phyloP scores from a whole-genome alignment of 2,113 vertebrate species.

The Leucopsar rothschildi region DNA sequence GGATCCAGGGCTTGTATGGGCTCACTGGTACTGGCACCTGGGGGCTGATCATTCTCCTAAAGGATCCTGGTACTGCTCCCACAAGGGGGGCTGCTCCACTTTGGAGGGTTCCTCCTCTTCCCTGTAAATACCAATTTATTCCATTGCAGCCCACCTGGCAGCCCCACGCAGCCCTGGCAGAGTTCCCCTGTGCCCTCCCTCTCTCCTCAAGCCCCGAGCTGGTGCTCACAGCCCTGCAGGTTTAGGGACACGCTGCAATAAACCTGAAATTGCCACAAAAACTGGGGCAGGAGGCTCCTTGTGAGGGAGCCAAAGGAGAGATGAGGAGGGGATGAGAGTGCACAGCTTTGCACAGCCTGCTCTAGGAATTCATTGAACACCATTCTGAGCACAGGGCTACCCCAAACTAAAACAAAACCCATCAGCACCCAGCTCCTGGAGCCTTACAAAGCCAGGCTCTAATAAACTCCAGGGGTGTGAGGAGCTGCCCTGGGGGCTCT shows the following conservation, averaged over 20 bases:
- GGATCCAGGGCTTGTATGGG: rapidly evolving
- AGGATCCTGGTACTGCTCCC: not conserved
- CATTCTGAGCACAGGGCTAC: not conserved
- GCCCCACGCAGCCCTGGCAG: not conserved
- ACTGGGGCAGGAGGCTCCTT: not conserved
- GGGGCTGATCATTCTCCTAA: not conserved
- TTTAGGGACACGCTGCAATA: not conserved
- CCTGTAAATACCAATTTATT: not conserved
- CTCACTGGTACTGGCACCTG: not conserved
- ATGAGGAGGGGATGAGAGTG: not conserved
- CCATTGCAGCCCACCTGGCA: not conserved
- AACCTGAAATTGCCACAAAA: not conserved
- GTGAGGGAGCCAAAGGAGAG: not conserved
- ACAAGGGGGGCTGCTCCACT: not conserved
- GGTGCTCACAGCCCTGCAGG: rapidly evolving
- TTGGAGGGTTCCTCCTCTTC: not conserved
- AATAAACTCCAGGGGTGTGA: rapidly evolving
- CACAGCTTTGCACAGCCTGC: not conserved
- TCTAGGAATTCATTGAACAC: not conserved
- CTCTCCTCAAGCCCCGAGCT: not conserved
- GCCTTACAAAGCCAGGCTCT: not conserved
- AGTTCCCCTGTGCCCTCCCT: not conserved
- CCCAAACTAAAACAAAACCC: not conserved
- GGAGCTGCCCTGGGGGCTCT: not conserved
- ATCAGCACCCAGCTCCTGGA: not conserved